Base-by-base conservation (phyloP, 37 sponge, comb jelly and placozoan genomes). In the Ephydatia muelleri region DNA sequence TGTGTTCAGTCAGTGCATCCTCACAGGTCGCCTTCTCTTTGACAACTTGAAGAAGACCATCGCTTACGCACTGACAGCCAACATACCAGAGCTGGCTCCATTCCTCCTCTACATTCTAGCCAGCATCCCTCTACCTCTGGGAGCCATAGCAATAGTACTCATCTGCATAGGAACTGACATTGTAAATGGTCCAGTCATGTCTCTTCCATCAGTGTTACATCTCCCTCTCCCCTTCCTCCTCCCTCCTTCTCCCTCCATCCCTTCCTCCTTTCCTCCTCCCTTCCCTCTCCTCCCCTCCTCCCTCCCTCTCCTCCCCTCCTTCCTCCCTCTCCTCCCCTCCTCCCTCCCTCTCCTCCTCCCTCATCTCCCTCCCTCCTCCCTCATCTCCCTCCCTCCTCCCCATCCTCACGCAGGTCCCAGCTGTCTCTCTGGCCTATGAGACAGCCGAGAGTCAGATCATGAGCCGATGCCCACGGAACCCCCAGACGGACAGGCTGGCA, bases 21-120 rank as follows among this genome's bases (percentile, higher is more conserved):
- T 21, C 16, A 21, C 67, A 93, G 94, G 96, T 38, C 86, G 99
- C 14, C 89, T 98, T 11, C 96, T 98, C 73, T 98, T 98, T 87
- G 99, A 98, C 84, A 98, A 98, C 84, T 72, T 98, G 80, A 98
- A 98, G 92, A 98, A 98, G 83, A 96, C 99, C 38, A 96, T 98
- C 57, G 95, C 95, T 4, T 98, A 98, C 88, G 96, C 99, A n/a
- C 88, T 98, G 67, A 96, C 99, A 12, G 95, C 97, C 29, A 98
- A 98, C 81, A 93, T 98, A 66, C 99, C 99, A 0, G 99, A 98
- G 82, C 92, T 96, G 25, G 84, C 95, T 57, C 99, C 99, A 14
- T 98, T 95, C 76, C 89, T 98, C 38, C 65, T 96, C 65, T 98
- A 93, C 85, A 96, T 98, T 68, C 37, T 95, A 27, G 81, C 82